Conservation (phyloP, 2,797 vertebrate genomes). For the Gallirallus australis region DNA sequence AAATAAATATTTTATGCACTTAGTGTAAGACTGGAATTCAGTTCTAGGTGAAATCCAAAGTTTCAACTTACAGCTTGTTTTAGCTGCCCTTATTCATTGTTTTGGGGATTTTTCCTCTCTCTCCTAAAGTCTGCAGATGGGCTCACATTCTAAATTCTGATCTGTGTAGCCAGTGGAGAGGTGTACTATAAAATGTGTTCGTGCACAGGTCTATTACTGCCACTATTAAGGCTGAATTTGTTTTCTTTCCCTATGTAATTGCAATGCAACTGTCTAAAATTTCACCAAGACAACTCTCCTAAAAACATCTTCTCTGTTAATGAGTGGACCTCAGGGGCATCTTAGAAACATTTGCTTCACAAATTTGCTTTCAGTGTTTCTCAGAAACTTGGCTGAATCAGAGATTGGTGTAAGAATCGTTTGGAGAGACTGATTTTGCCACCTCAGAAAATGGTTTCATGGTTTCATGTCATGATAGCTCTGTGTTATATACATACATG, state of each 20-base stretch:
- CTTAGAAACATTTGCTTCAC: not conserved
- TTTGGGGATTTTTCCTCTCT: not conserved
- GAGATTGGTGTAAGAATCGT: not conserved
- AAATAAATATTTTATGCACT: slow-evolving; percentile 32
- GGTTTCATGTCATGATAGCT: not conserved
- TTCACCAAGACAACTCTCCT: not conserved
- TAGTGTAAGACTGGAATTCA: not conserved
- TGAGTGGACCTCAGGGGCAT: not conserved
- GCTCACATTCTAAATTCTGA: not conserved
- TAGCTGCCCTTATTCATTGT: not conserved
- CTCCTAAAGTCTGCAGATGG: not conserved
- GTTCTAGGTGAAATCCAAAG: not conserved
- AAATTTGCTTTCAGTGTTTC: not conserved
- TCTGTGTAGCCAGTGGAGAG: not conserved
- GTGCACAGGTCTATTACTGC: not conserved
- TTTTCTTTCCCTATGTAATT: not conserved
- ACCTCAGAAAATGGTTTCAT: not conserved
- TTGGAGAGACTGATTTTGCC: not conserved
- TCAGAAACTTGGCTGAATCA: not conserved
- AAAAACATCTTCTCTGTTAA: not conserved
- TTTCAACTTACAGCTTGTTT: not conserved
- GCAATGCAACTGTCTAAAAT: not conserved
- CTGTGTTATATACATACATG: not conserved
- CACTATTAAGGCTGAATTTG: not conserved
- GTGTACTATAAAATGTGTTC: not conserved